Base-by-base conservation (phyloP, 2,888 invertebrate genomes). In the Trachelus troglodyta region DNA sequence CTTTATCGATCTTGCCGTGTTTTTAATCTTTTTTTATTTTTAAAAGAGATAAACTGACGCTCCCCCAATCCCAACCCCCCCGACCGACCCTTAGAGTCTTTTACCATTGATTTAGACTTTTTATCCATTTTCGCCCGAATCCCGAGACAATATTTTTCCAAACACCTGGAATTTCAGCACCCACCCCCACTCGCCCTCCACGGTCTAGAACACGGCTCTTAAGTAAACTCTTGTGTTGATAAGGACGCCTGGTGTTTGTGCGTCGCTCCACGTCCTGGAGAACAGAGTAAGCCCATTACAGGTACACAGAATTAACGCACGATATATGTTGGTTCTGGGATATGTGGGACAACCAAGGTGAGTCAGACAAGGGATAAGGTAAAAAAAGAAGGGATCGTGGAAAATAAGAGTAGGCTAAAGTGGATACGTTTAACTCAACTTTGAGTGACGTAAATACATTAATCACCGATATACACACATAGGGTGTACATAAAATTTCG, bases 261-360 rank as follows among this genome's bases (percentile, higher is more conserved):
- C 76, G 75, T 33, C 74, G 69, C 35, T 74, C 75, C 74, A 73
- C 77, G 35, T 73, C n/a, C 31, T n/a, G 76, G 81, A 79, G 84
- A 85, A 87, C 87, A 87, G 82, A 81, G 83, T 86, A 84, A 86
- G 82, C 82, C 87, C 87, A 87, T 87, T 87, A 85, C 80, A 80
- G 83, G 77, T 85, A 85, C 84, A 84, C 74, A 80, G 81, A 79
- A 81, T 73, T 75, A 79, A 80, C 76, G 74, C 40, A 56, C 78
- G 75, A 73, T 77, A 77, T 77, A 79, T 34, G 74, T 79, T 69
- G n/a, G 69, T 1, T 6, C 15, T 31, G 34, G 35, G 73, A 74
- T 74, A 74, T 68, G 75, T 75, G 80, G 76, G 75, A 76, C 76
- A 71, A 73, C 68, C 73, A 69, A 69, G 74, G 74, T 73, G 77